These are phyloP conservation scores for Aplidium turbinatum DNA, from an alignment of 23 tunicate species.

Conservation along the genomic window DNA sequence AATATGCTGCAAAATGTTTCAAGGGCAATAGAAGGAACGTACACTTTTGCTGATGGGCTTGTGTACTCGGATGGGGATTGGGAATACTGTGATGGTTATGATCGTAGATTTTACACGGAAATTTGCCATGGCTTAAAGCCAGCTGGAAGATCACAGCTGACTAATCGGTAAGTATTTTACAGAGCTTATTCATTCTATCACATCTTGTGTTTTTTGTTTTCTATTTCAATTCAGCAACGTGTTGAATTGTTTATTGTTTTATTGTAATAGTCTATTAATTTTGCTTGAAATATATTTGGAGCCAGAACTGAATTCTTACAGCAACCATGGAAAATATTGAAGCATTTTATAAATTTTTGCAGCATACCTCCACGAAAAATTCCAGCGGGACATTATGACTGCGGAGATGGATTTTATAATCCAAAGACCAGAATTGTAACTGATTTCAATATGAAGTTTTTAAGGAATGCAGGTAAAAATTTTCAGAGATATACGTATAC, in stretches of 20 bases:
- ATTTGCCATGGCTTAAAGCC: conserved; percentile 82
- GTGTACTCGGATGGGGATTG: conserved; percentile 55
- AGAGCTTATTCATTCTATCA: no score
- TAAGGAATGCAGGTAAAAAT: conserved; percentile 88
- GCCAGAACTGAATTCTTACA: no score
- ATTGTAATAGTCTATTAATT: no score
- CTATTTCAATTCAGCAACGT: no score
- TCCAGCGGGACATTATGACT: conserved; percentile 91
- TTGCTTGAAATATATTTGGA: no score
- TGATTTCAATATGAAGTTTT: conserved; percentile 72
- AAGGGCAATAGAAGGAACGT: conserved; percentile 68
- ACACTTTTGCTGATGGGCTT: conserved; percentile 85
- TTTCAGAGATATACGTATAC: no score
- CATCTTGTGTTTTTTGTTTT: no score
- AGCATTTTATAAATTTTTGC: no score
- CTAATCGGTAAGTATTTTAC: conserved; percentile 67
- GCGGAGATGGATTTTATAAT: conserved; percentile 97
- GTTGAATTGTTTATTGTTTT: no score
- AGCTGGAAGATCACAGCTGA: conserved; percentile 93
- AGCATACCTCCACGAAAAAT: conserved; percentile 87
- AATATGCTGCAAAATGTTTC: no score
- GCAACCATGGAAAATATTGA: no score
- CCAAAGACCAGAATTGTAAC: conserved; percentile 72
- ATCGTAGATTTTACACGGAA: conserved; percentile 94
- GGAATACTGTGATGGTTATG: conserved; percentile 94